Conservation (phyloP, 2,797 vertebrate genomes). For the Scarus forsteni region DNA sequence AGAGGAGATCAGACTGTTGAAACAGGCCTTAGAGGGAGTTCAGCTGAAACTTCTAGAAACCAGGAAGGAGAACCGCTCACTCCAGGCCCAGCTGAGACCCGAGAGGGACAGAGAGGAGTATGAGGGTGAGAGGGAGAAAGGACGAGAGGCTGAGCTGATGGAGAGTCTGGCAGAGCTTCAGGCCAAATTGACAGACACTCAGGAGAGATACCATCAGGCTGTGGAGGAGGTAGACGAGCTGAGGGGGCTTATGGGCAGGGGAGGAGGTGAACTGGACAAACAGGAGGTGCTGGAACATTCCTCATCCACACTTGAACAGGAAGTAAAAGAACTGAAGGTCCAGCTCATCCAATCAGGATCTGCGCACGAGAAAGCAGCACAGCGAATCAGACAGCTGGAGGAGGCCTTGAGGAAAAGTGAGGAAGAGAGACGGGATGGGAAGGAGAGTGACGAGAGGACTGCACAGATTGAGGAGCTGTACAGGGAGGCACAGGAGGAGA, state of each 20-base stretch:
- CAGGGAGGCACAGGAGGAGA: slow-evolving; percentile 93
- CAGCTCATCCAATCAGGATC: slow-evolving; percentile 84
- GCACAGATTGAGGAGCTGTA: slow-evolving; percentile 87
- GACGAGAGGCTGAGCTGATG: slow-evolving; percentile 77
- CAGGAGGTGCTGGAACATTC: slow-evolving; percentile 69
- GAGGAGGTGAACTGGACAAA: slow-evolving; percentile 62
- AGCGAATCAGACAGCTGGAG: slow-evolving; percentile 86
- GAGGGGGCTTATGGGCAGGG: slow-evolving; percentile 74
- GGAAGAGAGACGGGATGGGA: slow-evolving; percentile 78
- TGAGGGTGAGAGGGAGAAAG: slow-evolving; percentile 75
- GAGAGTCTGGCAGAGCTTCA: slow-evolving; percentile 89
- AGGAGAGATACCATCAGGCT: slow-evolving; percentile 86
- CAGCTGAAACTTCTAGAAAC: slow-evolving; percentile 87
- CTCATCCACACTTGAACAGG: slow-evolving; percentile 76
- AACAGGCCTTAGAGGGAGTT: slow-evolving; percentile 84
- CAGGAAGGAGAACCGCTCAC: slow-evolving; percentile 83
- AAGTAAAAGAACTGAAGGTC: slow-evolving; percentile 85
- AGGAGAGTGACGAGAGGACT: slow-evolving; percentile 81
- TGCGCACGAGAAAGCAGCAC: slow-evolving; percentile 82
- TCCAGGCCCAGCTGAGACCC: slow-evolving; percentile 84
- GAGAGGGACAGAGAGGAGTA: slow-evolving; percentile 65
- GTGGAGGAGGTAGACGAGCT: slow-evolving; percentile 86
- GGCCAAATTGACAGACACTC: slow-evolving; percentile 87
- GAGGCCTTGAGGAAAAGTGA: slow-evolving; percentile 79
- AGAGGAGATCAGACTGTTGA: slow-evolving; percentile 83